phyloP scores from a whole-genome alignment of 2,888 invertebrate genomes.

The Drosophila stalkeri region DNA sequence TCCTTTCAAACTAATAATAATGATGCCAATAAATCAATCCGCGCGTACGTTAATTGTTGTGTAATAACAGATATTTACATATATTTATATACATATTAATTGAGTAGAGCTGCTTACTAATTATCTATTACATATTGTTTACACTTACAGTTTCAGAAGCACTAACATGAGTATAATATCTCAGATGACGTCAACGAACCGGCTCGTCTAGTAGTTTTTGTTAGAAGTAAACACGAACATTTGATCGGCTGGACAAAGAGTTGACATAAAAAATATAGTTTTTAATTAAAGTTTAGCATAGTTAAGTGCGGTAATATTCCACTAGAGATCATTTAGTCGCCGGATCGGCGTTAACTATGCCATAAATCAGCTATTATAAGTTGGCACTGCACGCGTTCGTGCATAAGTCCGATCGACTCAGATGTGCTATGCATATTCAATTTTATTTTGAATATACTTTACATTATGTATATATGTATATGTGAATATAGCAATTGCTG shows the following conservation, averaged over 20 bases:
- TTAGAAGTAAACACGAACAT: constrained; percentile 20
- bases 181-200: constrained; percentile 13
- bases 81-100: neutral
- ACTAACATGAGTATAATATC: neutral
- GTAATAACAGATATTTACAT: neutral
- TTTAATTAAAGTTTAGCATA: constrained; percentile 15
- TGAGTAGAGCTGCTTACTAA: neutral
- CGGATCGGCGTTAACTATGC: constrained; percentile 23
- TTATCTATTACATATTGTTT: constrained; percentile 5
- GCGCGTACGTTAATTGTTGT: neutral
- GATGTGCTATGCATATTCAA: constrained; percentile 56
- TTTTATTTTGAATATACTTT: constrained; percentile 9
- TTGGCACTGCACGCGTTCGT: constrained; percentile 15
- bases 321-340: constrained; percentile 1
- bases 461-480: neutral
- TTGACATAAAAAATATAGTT: constrained; percentile 22
- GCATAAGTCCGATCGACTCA: constrained; percentile 8
- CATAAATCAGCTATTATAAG: constrained; percentile 47
- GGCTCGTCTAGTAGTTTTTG: neutral
- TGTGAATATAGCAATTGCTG: constrained; percentile 7
- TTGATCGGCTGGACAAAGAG: neutral
- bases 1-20: neutral
- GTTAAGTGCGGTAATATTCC: constrained; percentile 26
- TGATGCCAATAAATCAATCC: neutral
- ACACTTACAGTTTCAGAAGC: constrained; percentile 3